Conservation (phyloP, 2,113 vertebrate species). For the Cavia aperea region DNA sequence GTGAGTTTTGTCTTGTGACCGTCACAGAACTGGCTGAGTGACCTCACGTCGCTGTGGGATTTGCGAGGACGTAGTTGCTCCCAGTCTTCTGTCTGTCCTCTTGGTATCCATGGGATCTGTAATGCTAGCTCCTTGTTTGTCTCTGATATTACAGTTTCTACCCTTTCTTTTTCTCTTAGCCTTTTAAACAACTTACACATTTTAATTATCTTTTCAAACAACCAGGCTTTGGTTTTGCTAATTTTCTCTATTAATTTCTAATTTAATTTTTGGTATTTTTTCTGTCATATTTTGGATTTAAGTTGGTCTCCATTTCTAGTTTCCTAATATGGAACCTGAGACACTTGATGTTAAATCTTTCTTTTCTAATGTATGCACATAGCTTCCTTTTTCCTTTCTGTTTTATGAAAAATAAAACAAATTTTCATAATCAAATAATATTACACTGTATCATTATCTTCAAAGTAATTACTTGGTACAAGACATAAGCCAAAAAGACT, state of each 20-base stretch:
- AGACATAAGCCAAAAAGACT: not conserved
- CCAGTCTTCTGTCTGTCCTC: not conserved
- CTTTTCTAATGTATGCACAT: not conserved
- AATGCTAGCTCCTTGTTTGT: not conserved
- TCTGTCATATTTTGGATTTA: not conserved
- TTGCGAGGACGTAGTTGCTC: not conserved
- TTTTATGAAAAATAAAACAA: not conserved
- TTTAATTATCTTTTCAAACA: not conserved
- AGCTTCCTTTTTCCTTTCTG: not conserved
- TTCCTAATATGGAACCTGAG: not conserved
- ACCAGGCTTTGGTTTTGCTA: not conserved
- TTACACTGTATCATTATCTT: not conserved
- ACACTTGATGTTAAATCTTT: not conserved
- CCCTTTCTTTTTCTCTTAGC: not conserved
- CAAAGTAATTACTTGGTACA: not conserved
- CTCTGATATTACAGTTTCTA: not conserved
- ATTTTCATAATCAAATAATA: not conserved
- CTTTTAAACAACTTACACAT: not conserved
- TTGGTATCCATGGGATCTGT: not conserved
- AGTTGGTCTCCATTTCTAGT: not conserved
- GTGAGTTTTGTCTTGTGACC: not conserved
- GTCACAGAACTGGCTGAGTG: not conserved
- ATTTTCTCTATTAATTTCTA: not conserved
- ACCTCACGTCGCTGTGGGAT: not conserved
- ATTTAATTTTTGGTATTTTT: not conserved